Percentiles rank a stretch among this genome's conserved stretches.
Conservation (phyloP, 2,888 invertebrate genomes). For the Chrysolina oricalcia region DNA sequence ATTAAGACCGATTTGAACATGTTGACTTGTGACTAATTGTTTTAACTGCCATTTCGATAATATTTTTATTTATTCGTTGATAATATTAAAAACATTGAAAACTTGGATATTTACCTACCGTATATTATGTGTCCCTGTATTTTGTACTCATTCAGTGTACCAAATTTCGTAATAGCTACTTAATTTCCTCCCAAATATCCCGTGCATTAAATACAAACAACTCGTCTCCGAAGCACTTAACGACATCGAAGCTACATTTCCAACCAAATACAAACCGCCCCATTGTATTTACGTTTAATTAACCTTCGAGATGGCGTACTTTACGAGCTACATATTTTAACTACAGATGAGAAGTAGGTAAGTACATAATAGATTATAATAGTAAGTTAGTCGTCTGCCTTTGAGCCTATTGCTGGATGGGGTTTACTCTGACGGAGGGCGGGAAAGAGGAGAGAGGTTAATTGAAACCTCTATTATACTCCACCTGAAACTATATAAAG, state of each 20-base stretch:
- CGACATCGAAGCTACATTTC: conserved; percentile 45
- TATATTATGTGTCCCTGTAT: neutral
- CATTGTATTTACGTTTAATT: conserved; percentile 56
- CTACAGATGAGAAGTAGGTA: conserved; percentile 61
- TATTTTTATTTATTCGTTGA: too few species aligned
- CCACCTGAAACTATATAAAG: conserved; percentile 67
- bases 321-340: conserved; percentile 57
- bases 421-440: conserved; percentile 32
- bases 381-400: conserved; percentile 66
- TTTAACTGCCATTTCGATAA: too few species aligned
- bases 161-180: conserved; percentile 2
- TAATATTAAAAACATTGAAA: too few species aligned
- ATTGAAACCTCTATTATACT: conserved; percentile 70
- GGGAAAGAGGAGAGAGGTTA: conserved; percentile 64
- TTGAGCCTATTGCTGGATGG: conserved; percentile 61
- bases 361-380: conserved; percentile 64
- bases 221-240: conserved; percentile 21
- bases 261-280: conserved; percentile 48
- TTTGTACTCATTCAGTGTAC: neutral
- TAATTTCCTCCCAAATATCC: conserved; percentile 17
- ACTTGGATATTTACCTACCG: too few species aligned
- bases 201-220: conserved; percentile 18
- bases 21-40: too few species aligned
- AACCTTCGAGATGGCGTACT: conserved; percentile 55
- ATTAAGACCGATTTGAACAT: too few species aligned